Conservation (phyloP, 2,113 vertebrate species). For the Phylloscopus trochilus region DNA sequence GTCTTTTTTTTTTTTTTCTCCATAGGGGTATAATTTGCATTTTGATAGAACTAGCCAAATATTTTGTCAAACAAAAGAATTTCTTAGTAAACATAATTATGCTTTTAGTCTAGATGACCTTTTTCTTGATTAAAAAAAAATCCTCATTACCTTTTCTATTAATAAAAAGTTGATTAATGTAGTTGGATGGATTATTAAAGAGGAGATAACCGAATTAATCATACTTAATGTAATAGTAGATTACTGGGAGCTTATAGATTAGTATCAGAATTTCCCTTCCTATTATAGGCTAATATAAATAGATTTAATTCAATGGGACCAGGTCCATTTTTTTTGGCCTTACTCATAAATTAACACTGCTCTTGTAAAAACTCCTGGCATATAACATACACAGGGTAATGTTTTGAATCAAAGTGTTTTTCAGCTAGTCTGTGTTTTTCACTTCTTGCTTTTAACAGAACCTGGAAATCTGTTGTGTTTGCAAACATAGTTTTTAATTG, state of each 20-base stretch:
- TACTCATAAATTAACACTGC: neutral
- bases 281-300: neutral
- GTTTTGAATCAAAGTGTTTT: neutral
- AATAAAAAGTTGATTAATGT: conserved; percentile 15
- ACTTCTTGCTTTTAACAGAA: neutral
- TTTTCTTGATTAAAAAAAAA: neutral
- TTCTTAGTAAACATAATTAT: neutral
- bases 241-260: neutral
- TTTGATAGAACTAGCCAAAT: conserved; percentile 40
- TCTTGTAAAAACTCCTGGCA: neutral
- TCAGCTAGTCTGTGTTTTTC: accelerated
- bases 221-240: neutral
- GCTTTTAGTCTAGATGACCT: neutral
- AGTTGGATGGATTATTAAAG: conserved; percentile 17
- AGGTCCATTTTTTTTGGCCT: neutral
- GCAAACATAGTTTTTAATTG: neutral
- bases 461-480: neutral
- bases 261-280: neutral
- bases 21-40: conserved; percentile 2
- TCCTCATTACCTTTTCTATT: neutral
- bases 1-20: neutral
- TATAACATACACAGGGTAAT: neutral
- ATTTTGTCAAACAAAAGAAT: neutral
- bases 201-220: conserved; percentile 17
- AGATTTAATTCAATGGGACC: neutral